Evolutionary conservation across 2,888 invertebrate genomes (phyloP).

Genomic region (Acleris cristana): DNA sequence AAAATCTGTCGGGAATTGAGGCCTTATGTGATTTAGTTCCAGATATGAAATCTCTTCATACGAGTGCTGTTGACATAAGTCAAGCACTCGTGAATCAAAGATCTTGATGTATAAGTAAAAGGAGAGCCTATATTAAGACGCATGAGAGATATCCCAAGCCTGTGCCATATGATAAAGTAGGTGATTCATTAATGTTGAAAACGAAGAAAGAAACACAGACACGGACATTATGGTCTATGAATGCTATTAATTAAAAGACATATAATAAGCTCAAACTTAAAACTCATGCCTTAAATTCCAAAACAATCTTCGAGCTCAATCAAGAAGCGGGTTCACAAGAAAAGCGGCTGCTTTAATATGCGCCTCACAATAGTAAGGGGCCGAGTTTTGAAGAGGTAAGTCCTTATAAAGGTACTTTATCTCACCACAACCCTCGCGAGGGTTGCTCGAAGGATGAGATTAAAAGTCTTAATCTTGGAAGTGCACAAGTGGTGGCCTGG

Average conservation of each 20-base stretch:
- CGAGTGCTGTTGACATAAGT: background rate
- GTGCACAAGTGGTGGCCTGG: slow-evolving; percentile 46
- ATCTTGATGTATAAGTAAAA: too few relatives aligned
- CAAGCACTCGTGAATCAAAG: too few relatives aligned
- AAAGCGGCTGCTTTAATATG: slow-evolving; percentile 75
- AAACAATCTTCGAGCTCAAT: slow-evolving; percentile 68
- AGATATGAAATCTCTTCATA: slow-evolving; percentile 43
- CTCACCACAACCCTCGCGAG: slow-evolving; percentile 71
- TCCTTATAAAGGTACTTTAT: slow-evolving; percentile 74
- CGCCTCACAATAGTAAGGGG: slow-evolving; percentile 76
- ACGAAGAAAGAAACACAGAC: background rate
- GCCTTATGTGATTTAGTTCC: slow-evolving; percentile 47
- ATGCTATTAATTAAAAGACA: background rate
- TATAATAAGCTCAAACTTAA: background rate
- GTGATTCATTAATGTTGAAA: too few relatives aligned
- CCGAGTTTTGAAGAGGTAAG: slow-evolving; percentile 76
- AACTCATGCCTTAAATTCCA: slow-evolving; percentile 68
- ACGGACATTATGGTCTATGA: background rate
- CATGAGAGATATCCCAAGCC: too few relatives aligned
- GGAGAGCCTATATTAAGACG: too few relatives aligned
- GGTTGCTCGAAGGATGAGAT: slow-evolving; percentile 62
- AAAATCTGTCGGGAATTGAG: slow-evolving; percentile 24
- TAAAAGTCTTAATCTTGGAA: slow-evolving; percentile 73
- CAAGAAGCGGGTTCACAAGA: slow-evolving; percentile 68
- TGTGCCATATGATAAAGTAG: too few relatives aligned